Evolutionary conservation across 2,113 vertebrate genomes (phyloP).

Genomic region (Lucifuga dentata): DNA sequence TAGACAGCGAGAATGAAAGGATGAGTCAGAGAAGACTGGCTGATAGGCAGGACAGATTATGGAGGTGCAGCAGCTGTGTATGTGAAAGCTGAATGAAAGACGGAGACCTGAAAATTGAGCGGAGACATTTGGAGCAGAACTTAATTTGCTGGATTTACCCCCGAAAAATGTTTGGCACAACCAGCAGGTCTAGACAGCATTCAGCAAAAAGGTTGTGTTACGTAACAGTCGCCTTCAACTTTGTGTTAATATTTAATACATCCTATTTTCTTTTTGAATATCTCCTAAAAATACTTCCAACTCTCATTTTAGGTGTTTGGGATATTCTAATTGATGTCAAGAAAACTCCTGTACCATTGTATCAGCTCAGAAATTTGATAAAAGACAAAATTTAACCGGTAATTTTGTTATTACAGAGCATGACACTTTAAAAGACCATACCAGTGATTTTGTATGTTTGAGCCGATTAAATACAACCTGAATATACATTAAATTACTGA

Average conservation of each 20-base stretch:
- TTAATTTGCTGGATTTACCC: slow-evolving; percentile 22
- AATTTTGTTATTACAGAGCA: too few species aligned
- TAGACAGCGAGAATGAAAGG: neutral
- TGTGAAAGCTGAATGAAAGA: slow-evolving; percentile 23
- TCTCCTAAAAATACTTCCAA: neutral
- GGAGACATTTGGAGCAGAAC: slow-evolving; percentile 9
- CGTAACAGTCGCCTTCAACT: slow-evolving; percentile 1
- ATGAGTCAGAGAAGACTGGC: neutral
- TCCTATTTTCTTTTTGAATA: neutral
- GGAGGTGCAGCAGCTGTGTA: neutral
- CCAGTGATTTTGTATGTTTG: too few species aligned
- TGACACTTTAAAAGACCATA: too few species aligned
- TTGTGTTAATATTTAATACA: neutral
- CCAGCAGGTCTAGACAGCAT: slow-evolving; percentile 31
- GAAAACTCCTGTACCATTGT: too few species aligned
- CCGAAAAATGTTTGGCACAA: slow-evolving; percentile 28
- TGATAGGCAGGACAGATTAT: neutral
- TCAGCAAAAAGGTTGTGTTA: slow-evolving; percentile 13
- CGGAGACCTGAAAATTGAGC: neutral
- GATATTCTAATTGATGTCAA: neutral
- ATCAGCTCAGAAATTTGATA: too few species aligned
- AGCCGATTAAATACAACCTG: too few species aligned
- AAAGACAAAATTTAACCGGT: too few species aligned
- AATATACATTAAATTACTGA: too few species aligned
- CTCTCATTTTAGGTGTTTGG: neutral